Percentiles rank a stretch among this genome's conserved stretches.
These are phyloP conservation scores for Onchidella celtica DNA, from an alignment of 2,888 invertebrate genomes.

Conservation along the genomic window DNA sequence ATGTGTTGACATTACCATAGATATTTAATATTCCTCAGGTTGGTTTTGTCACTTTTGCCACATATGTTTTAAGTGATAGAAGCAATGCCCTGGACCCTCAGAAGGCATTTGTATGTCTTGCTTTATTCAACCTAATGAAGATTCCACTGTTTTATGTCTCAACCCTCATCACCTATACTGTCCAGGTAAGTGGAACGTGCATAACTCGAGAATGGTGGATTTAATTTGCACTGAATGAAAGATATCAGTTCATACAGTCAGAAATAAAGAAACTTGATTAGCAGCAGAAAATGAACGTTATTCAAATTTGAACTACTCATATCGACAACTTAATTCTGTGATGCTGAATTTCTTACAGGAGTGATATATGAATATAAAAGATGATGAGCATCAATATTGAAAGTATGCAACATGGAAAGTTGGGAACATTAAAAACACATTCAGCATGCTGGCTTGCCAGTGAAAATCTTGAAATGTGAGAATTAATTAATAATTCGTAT, in stretches of 20 bases:
- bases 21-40: no score
- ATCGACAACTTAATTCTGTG: no score
- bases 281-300: background rate
- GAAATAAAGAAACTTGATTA: background rate
- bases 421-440: no score
- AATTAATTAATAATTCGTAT: no score
- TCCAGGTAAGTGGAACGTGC: constrained; percentile 49
- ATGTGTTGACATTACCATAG: no score
- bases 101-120: constrained; percentile 87
- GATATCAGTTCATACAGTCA: background rate
- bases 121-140: constrained; percentile 79
- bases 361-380: no score
- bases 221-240: background rate
- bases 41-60: constrained; percentile 73
- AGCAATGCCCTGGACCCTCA: constrained; percentile 90
- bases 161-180: constrained; percentile 80
- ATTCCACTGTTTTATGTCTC: constrained; percentile 97
- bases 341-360: no score
- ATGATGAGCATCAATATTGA: no score
- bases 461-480: no score
- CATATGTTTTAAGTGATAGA: constrained; percentile 88
- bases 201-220: background rate
- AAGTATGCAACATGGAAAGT: no score
- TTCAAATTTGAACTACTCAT: no score
- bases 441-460: no score